phyloP scores from a whole-genome alignment of 2,797 vertebrate genomes.

The Catharus ustulatus region DNA sequence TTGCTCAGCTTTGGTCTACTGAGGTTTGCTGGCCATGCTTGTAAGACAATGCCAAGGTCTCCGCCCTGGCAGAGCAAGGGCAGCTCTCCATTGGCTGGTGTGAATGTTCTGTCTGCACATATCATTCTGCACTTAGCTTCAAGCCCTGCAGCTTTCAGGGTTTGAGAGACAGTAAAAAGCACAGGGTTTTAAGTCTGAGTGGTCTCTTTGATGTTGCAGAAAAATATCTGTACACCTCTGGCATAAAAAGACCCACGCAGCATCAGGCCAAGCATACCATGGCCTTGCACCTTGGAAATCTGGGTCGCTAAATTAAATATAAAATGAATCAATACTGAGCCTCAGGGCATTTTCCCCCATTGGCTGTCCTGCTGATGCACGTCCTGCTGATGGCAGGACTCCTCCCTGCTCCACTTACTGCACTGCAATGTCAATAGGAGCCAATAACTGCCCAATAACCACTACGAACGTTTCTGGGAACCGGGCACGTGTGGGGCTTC shows the following conservation, averaged over 20 bases:
- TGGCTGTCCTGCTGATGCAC: slow-evolving; percentile 39
- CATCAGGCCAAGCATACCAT: neutral
- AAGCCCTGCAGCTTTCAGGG: neutral
- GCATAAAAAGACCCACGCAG: neutral
- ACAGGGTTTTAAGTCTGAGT: neutral
- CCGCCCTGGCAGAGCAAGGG: neutral
- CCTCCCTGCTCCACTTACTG: slow-evolving; percentile 53
- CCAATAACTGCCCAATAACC: slow-evolving; percentile 9
- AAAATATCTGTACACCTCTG: neutral
- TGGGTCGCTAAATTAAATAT: slow-evolving; percentile 65
- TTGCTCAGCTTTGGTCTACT: neutral
- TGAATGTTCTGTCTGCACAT: neutral
- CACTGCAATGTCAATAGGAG: neutral
- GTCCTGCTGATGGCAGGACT: neutral
- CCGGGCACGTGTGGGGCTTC: neutral
- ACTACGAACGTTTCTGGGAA: neutral
- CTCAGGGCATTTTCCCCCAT: slow-evolving; percentile 44
- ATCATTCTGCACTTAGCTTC: neutral
- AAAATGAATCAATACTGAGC: slow-evolving; percentile 61
- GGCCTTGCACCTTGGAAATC: slow-evolving; percentile 42
- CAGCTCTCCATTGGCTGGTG: neutral
- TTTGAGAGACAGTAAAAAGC: neutral
- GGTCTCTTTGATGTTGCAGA: neutral
- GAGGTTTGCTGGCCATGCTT: neutral
- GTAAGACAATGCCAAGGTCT: neutral